Percentiles rank a stretch among this genome's conserved stretches.
phyloP scores from a whole-genome alignment of 1,140 invertebrate genomes.

The Helicoverpa zea region DNA sequence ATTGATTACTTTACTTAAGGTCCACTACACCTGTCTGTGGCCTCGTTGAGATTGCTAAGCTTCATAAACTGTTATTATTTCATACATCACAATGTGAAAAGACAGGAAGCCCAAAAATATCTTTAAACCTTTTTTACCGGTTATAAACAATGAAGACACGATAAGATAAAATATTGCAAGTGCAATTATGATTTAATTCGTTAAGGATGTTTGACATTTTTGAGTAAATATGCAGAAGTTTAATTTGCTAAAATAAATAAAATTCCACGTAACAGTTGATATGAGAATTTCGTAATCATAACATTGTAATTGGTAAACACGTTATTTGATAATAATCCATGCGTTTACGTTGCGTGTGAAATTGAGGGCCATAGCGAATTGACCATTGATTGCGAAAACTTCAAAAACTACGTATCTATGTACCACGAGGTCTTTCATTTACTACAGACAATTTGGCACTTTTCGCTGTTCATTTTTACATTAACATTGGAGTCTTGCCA shows the following conservation, averaged over 20 bases:
- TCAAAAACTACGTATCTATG: neutral
- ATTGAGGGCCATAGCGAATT: constrained; percentile 35
- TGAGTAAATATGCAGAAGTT: constrained; percentile 20
- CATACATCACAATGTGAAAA: neutral
- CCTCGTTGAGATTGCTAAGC: neutral
- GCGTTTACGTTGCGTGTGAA: constrained; percentile 10
- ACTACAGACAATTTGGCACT: constrained; percentile 63
- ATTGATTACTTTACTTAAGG: constrained; percentile 8
- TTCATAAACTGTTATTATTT: constrained; percentile 6
- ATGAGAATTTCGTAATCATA: constrained; percentile 16
- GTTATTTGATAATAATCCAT: constrained; percentile 28
- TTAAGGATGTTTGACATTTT: constrained; percentile 7
- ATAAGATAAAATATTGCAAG: constrained; percentile 31
- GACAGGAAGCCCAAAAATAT: neutral
- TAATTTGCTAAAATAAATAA: constrained; percentile 1
- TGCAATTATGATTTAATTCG: neutral
- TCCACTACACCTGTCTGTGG: neutral
- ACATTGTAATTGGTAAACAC: constrained; percentile 4
- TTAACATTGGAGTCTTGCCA: constrained; percentile 73
- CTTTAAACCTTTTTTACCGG: neutral
- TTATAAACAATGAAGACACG: constrained; percentile 6
- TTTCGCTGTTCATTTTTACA: constrained; percentile 66
- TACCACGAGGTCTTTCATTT: neutral
- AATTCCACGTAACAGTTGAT: constrained; percentile 13
- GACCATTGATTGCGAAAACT: constrained; percentile 30